Percentiles rank a stretch among this genome's conserved stretches.
phyloP scores from a whole-genome alignment of 2,888 invertebrate genomes.

The Acanthacorydalis orientalis region DNA sequence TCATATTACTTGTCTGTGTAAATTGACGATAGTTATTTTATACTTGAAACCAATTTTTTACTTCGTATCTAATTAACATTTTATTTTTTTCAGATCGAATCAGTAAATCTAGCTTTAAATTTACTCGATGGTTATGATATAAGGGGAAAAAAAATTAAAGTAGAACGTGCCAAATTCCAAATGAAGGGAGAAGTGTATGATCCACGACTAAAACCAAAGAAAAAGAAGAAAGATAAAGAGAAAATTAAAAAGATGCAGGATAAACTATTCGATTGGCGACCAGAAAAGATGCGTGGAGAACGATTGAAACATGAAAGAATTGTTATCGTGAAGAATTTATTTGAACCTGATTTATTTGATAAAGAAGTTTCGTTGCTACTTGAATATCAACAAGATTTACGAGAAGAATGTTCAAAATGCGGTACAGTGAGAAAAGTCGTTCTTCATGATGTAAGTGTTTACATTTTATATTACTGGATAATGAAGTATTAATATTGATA shows the following conservation, averaged over 20 bases:
- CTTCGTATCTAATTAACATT: too few relatives aligned
- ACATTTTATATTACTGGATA: neutral
- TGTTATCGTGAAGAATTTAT: constrained; percentile 87
- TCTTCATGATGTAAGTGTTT: constrained; percentile 64
- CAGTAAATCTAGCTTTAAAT: constrained; percentile 81
- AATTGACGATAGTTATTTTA: too few relatives aligned
- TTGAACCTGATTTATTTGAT: constrained; percentile 77
- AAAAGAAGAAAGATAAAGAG: constrained; percentile 68
- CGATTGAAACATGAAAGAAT: constrained; percentile 76
- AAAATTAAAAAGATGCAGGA: constrained; percentile 84
- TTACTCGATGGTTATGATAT: constrained; percentile 76
- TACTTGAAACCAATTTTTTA: too few relatives aligned
- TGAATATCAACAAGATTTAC: constrained; percentile 79
- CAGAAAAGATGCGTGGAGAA: constrained; percentile 77
- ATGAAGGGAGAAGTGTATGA: constrained; percentile 80
- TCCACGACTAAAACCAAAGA: constrained; percentile 80
- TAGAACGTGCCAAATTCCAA: constrained; percentile 86
- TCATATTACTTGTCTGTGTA: too few relatives aligned
- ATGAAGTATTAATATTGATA: neutral
- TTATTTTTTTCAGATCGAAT: constrained; percentile 43
- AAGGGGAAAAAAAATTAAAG: constrained; percentile 65
- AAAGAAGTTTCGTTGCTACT: constrained; percentile 74
- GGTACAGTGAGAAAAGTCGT: constrained; percentile 85
- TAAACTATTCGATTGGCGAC: constrained; percentile 92
- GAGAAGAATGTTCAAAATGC: constrained; percentile 77